Percentiles rank a stretch among this genome's conserved stretches.
phyloP scores from a whole-genome alignment of 2,113 vertebrate genomes.

The Helogale parvula region DNA sequence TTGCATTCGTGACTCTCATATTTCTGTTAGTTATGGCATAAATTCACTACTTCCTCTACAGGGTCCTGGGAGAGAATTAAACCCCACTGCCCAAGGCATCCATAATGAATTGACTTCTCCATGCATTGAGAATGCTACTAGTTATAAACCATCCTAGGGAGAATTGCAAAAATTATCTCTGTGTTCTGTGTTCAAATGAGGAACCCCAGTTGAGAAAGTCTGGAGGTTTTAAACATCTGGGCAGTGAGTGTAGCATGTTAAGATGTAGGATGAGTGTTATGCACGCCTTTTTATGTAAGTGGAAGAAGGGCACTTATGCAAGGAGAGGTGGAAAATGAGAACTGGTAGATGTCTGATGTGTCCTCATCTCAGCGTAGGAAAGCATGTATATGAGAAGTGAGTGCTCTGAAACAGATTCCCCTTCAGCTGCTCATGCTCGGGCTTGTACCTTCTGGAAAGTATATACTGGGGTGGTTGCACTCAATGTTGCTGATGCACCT shows the following conservation, averaged over 20 bases:
- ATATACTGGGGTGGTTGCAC: background rate
- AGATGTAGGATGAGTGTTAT: background rate
- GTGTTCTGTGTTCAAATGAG: constrained; percentile 23
- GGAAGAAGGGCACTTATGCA: background rate
- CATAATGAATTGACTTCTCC: background rate
- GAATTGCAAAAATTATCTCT: constrained; percentile 23
- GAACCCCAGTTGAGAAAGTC: background rate
- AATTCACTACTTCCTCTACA: constrained; percentile 32
- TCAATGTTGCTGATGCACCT: background rate
- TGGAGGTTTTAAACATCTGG: background rate
- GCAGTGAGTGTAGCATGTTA: background rate
- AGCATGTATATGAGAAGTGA: background rate
- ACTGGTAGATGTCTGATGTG: background rate
- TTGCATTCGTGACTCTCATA: constrained; percentile 20
- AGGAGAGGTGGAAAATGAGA: constrained; percentile 5
- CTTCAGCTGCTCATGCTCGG: constrained; percentile 13
- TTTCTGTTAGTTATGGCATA: background rate
- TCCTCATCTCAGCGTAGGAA: background rate
- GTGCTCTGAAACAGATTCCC: background rate
- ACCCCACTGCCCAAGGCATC: background rate
- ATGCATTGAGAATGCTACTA: background rate
- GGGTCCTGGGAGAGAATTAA: constrained; percentile 27
- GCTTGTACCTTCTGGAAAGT: background rate
- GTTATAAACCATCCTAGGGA: background rate
- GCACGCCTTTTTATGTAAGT: constrained; percentile 25